These are phyloP conservation scores for Jordanella pulchra DNA, from an alignment of 2,797 vertebrate genomes.

Conservation along the genomic window DNA sequence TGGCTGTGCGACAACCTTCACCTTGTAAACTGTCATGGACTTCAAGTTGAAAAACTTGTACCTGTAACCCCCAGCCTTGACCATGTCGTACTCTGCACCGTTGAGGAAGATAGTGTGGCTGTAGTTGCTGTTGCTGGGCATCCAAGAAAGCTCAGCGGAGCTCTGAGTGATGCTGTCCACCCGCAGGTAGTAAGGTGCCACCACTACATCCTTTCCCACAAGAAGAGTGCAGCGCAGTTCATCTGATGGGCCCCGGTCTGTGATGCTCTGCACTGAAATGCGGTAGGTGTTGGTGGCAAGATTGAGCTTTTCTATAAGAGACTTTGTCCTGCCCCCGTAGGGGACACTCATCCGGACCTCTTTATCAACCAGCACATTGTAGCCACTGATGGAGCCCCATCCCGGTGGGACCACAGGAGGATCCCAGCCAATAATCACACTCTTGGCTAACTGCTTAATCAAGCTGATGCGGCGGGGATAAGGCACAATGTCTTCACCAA, in stretches of 20 bases:
- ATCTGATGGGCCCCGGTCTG: conserved; percentile 89
- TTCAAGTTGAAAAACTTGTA: conserved; percentile 94
- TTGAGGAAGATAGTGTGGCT: conserved; percentile 95
- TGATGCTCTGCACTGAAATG: conserved; percentile 92
- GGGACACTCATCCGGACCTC: conserved; percentile 89
- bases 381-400: conserved; percentile 91
- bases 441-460: conserved; percentile 98
- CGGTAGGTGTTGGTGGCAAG: conserved; percentile 87
- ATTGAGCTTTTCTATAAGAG: conserved; percentile 95
- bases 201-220: conserved; percentile 93
- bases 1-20: conserved; percentile 92
- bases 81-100: conserved; percentile 90
- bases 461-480: conserved; percentile 97
- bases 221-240: conserved; percentile 92
- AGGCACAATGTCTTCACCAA: conserved; percentile 99
- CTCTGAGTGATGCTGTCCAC: conserved; percentile 90
- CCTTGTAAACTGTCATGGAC: conserved; percentile 90
- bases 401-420: conserved; percentile 90
- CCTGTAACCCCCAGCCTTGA: conserved; percentile 90
- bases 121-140: conserved; percentile 98
- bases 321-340: conserved; percentile 90
- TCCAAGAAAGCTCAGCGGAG: conserved; percentile 93
- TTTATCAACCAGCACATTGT: conserved; percentile 93
- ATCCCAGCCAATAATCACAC: conserved; percentile 98
- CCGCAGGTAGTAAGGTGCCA: conserved; percentile 91